Evolutionary conservation across 2,888 invertebrate species (phyloP).

Genomic region (Dexiosoma caninum): DNA sequence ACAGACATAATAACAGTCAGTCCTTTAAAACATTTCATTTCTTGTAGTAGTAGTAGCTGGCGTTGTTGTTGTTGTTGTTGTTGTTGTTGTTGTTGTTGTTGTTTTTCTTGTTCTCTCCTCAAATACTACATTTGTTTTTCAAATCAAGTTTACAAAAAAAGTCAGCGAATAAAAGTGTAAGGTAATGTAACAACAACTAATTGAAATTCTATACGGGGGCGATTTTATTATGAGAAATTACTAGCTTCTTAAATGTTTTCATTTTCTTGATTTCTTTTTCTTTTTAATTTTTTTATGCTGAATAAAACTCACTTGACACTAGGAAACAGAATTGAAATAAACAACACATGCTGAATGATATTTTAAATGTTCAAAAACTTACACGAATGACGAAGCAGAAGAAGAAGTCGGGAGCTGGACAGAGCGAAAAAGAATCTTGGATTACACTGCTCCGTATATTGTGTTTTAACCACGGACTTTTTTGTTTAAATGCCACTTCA

Average conservation of each 20-base stretch:
- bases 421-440: constrained; percentile 9
- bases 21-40: constrained; percentile 17
- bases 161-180: constrained; percentile 40
- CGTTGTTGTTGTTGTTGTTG: constrained; percentile 39
- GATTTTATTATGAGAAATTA: constrained; percentile 77
- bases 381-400: constrained; percentile 22
- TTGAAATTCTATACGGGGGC: constrained; percentile 77
- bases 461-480: not conserved
- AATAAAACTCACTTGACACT: not conserved
- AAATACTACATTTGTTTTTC: constrained; percentile 26
- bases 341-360: not conserved
- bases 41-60: constrained; percentile 37
- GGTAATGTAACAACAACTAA: constrained; percentile 67
- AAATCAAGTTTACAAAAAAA: constrained; percentile 6
- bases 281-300: not conserved
- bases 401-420: not conserved
- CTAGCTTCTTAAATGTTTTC: constrained; percentile 66
- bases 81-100: constrained; percentile 44
- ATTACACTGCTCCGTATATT: constrained; percentile 40
- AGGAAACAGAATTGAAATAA: not conserved
- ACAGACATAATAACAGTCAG: not conserved
- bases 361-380: constrained; percentile 45
- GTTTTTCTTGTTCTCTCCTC: too few species aligned
- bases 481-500: constrained; percentile 17
- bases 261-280: not conserved